These are phyloP conservation scores for Miniopterus natalensis DNA, from an alignment of 2,113 vertebrate species.

Conservation along the genomic window DNA sequence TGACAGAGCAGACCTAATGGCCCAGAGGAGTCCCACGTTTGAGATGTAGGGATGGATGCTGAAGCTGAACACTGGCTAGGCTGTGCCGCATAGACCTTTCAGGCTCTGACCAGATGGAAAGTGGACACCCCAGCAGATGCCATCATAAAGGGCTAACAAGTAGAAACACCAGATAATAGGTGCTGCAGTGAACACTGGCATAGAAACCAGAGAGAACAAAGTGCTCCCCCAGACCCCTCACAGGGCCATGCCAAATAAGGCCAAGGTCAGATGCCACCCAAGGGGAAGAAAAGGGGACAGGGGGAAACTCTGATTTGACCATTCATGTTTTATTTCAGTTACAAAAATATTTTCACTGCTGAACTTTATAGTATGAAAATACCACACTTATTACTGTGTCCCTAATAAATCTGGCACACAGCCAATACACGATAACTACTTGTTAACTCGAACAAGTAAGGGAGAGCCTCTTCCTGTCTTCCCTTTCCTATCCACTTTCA, in stretches of 20 bases:
- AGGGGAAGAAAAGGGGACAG: neutral
- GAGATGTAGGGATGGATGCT: neutral
- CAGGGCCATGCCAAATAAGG: neutral
- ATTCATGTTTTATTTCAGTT: neutral
- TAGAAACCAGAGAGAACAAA: neutral
- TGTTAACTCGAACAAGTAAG: neutral
- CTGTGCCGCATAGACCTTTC: neutral
- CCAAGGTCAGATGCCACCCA: neutral
- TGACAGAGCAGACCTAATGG: neutral
- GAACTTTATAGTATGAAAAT: neutral
- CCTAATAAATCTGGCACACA: neutral
- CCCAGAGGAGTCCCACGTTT: neutral
- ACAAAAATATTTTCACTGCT: neutral
- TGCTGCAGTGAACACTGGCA: neutral
- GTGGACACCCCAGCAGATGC: neutral
- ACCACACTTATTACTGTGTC: neutral
- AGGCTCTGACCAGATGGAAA: neutral
- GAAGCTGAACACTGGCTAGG: neutral
- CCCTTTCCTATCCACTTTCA: neutral
- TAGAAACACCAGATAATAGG: neutral
- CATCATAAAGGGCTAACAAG: neutral
- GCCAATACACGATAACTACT: neutral
- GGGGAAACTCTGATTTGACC: neutral
- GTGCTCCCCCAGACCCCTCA: fast-evolving
- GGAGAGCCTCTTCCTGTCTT: neutral